Evolutionary conservation across 1,140 invertebrate species (phyloP).

Genomic region (Drosophila sturtevanti): DNA sequence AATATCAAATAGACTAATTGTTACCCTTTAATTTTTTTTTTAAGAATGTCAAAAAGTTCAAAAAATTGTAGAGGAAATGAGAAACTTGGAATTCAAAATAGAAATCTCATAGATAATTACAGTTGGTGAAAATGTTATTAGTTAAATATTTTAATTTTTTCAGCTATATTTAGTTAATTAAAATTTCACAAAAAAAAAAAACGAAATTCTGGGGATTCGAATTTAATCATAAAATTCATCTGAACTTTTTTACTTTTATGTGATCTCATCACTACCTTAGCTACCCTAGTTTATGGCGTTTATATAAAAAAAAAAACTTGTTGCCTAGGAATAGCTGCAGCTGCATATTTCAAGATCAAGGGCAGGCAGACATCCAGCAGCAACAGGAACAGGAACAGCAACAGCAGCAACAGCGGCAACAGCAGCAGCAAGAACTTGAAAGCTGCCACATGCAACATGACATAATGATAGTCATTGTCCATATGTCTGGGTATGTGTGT

Average conservation of each 20-base stretch:
- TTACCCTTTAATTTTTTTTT: neutral
- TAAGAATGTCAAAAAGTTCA: too few species aligned
- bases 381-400: conserved; percentile 14
- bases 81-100: too few species aligned
- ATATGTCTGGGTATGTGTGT: conserved; percentile 17
- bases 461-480: conserved; percentile 80
- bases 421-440: conserved; percentile 52
- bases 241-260: too few species aligned
- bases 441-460: conserved; percentile 80
- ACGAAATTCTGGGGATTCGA: too few species aligned
- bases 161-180: too few species aligned
- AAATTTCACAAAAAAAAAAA: too few species aligned
- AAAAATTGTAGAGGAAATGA: too few species aligned
- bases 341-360: conserved; percentile 76
- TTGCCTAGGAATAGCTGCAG: conserved; percentile 50
- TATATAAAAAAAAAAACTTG: conserved; percentile 28
- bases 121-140: too few species aligned
- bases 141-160: too few species aligned
- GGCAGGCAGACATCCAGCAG: conserved; percentile 49
- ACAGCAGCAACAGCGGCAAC: conserved; percentile 18
- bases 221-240: too few species aligned
- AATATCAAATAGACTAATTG: neutral
- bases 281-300: conserved; percentile 16
- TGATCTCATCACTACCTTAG: neutral
- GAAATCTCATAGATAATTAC: too few species aligned